Percentiles rank a stretch among this genome's conserved stretches.
Conservation (phyloP, 2,113 vertebrate genomes). For the Sturnus vulgaris region DNA sequence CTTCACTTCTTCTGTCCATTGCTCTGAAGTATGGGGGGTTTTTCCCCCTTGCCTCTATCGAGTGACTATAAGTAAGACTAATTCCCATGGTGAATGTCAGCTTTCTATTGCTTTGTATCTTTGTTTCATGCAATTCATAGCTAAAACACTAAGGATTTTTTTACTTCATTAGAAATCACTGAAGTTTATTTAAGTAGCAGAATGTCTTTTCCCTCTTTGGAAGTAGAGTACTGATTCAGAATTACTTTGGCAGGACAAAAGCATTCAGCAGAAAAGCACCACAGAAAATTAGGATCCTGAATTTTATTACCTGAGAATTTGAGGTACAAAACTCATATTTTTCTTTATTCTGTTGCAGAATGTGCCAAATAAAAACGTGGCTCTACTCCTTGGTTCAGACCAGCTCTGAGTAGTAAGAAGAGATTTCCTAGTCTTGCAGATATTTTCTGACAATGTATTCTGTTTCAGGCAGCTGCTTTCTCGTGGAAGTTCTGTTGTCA, state of each 20-base stretch:
- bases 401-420: background rate
- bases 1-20: background rate
- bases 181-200: background rate
- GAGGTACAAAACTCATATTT: background rate
- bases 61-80: background rate
- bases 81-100: background rate
- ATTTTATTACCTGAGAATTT: background rate
- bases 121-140: background rate
- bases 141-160: background rate
- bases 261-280: background rate
- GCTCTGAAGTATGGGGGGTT: background rate
- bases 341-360: background rate
- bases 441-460: background rate
- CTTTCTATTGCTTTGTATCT: background rate
- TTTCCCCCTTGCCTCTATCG: fast-evolving
- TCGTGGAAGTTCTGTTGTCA: background rate
- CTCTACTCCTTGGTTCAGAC: background rate
- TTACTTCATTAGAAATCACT: background rate
- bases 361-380: background rate
- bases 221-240: background rate
- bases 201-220: background rate
- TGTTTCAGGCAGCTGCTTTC: background rate
- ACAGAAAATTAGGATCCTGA: background rate
- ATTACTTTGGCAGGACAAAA: background rate
- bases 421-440: background rate